Base-by-base conservation (phyloP, 2,113 vertebrate species). In the Rhinopomastus cyanomelas region DNA sequence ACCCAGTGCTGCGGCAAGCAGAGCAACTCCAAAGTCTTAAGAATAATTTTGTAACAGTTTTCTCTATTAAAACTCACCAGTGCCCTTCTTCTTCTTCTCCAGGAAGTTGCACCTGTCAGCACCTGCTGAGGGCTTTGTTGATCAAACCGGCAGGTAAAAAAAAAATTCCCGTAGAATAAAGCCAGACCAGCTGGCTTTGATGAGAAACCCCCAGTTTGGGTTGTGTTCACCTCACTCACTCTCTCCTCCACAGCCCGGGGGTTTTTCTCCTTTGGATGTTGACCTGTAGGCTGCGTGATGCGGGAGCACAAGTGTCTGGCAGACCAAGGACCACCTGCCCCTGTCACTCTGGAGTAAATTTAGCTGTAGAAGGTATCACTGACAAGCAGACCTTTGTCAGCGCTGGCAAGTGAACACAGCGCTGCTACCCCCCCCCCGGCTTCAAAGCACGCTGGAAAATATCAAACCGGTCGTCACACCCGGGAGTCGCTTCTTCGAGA, bases 101-200 rank as follows among this genome's bases (percentile, higher is more conserved):
- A 98, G 98, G 98, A 99, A 99, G 98, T 98, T 95, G 96, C 96
- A 97, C 98, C 98, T 98, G 96, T 97, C 98, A 99, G 98, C 97
- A 98, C 98, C 98, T 98, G 98, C 98, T 99, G 98, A 98, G 98
- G 98, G 97, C 92, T 97, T 97, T 57, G 97, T 97, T 97, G 97
- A 97, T 97, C 93, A 98, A 98, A 98, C 93, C 89, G 94, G 96
- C 96, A 98, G 96, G 98, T 98, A 97, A 97, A 98, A 97, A 97
- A 97, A 97, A 95, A 42, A 96, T 95, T 97, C 97, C 94, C 88
- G 97, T 97, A 96, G 86, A 96, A 98, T 98, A 98, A 99, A 99
- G 99, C 99, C 99, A 99, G 99, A 99, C 99, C 99, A 99, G 99
- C 99, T 99, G 99, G 99, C 99, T 99, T 99, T 98, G 97, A 98